These are phyloP conservation scores for Zaprionus camerounensis DNA, from an alignment of 1,140 invertebrate species.

Conservation along the genomic window DNA sequence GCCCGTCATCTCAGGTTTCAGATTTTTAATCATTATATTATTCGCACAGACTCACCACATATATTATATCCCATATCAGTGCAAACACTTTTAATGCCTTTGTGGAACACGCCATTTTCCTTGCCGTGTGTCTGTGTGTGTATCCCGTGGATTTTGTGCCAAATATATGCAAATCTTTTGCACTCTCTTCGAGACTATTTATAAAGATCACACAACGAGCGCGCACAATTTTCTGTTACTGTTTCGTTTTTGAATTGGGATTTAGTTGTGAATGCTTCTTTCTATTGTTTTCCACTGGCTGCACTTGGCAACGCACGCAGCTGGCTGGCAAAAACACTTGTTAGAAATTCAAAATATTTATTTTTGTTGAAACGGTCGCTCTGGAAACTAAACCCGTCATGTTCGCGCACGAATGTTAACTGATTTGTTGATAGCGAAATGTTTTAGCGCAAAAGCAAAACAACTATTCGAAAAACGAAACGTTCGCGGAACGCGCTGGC, in stretches of 20 bases:
- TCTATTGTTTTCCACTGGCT: conserved; percentile 21
- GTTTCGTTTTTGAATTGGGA: conserved; percentile 2
- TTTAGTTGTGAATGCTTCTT: not conserved
- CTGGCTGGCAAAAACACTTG: conserved; percentile 39
- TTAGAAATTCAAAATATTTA: conserved; percentile 66
- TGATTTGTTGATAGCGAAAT: conserved; percentile 63
- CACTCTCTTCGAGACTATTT: conserved; percentile 39
- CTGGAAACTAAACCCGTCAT: conserved; percentile 59
- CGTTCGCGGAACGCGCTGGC: conserved; percentile 39
- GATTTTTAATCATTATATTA: conserved; percentile 15
- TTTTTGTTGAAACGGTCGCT: conserved; percentile 63
- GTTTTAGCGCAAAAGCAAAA: conserved; percentile 50
- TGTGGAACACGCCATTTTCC: conserved; percentile 77
- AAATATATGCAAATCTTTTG: conserved; percentile 18
- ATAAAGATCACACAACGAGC: conserved; percentile 3
- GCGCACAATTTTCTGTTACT: not conserved
- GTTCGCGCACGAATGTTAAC: conserved; percentile 72
- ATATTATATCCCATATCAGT: conserved; percentile 69
- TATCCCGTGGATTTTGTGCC: conserved; percentile 20
- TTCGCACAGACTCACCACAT: conserved; percentile 64
- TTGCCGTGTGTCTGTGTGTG: not conserved
- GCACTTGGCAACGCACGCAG: conserved; percentile 49
- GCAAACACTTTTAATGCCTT: conserved; percentile 65
- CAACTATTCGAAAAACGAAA: conserved; percentile 39
- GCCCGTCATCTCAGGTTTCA: conserved; percentile 16